These are phyloP conservation scores for Cristatella mucedo DNA, from an alignment of 2,888 invertebrate species.

Conservation along the genomic window DNA sequence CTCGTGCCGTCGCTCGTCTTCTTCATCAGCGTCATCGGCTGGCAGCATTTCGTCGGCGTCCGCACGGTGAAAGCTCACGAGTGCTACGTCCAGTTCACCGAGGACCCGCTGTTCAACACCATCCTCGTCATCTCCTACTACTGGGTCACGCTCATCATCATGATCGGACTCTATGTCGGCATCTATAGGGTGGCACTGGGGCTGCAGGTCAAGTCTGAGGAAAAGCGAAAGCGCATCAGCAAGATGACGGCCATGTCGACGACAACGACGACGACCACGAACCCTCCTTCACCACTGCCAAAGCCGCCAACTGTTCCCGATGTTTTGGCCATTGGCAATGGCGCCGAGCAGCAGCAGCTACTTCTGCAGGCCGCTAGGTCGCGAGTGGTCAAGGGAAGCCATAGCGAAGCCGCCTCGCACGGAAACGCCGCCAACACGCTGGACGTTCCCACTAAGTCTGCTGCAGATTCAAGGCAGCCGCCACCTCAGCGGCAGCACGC, in stretches of 20 bases:
- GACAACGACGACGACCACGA: conserved; percentile 11
- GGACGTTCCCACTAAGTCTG: no score
- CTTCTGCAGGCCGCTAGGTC: no score
- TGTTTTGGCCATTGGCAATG: conserved; percentile 5
- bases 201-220: conserved; percentile 91
- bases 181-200: conserved; percentile 93
- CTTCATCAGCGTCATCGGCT: conserved; percentile 94
- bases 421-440: no score
- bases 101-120: conserved; percentile 91
- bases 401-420: no score
- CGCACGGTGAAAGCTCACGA: conserved; percentile 69
- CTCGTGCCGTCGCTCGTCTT: conserved; percentile 86
- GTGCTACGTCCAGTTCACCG: conserved; percentile 90
- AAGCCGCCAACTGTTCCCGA: conserved; percentile 46
- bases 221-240: conserved; percentile 60
- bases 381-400: no score
- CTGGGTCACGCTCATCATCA: conserved; percentile 87
- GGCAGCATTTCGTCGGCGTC: conserved; percentile 92
- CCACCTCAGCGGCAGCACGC: no score
- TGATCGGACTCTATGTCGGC: conserved; percentile 86
- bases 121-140: conserved; percentile 89
- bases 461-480: no score
- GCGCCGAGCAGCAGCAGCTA: conserved; percentile 2
- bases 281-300: conserved; percentile 20
- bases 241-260: conserved; percentile 32